Evolutionary conservation across 2,888 invertebrate genomes (phyloP), one percentile per base, ranked within the genome.

Genomic region (Chouioia cunea): DNA sequence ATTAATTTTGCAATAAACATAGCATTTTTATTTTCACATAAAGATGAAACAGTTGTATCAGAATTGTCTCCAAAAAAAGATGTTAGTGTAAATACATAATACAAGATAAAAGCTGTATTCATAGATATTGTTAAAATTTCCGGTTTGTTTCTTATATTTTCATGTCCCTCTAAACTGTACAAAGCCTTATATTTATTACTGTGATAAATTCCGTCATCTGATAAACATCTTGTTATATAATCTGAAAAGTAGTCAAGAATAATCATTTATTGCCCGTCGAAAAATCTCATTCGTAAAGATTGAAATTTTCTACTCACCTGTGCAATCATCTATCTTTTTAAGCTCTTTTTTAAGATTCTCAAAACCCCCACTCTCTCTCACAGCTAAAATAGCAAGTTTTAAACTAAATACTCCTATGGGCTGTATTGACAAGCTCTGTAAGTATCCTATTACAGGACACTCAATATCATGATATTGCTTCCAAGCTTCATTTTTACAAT

Each of bases 391-490:
- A 2, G 88, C 88, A 4, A 91, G 89, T 79, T 92, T 89, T 70
- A 93, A 80, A 15, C 92, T 91, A n/a, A 93, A 85, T 22, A 92
- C 83, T 77, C 92, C 91, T 4, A 93, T 86, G 83, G 92, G 92
- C 58, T 89, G 90, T 74, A 92, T 89, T 20, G 89, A 79, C 84
- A 91, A 87, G 44, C 85, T 82, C n/a, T 89, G 80, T 36, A 95
- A 82, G 20, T 89, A 86, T 52, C 89, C 87, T 78, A 93, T 88
- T 60, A 95, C 86, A 0, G 88, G 83, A 81, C 96, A 97, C 87
- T 97, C 96, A 74, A 91, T 88, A 74, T 88, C 87, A 83, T 97
- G 97, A 83, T 93, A 94, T 18, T 88, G 87, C 47, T 88, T 82
- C 87, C 89, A 91, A 2, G 94, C 93, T 0, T 84, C 84, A 2